Base-by-base conservation (phyloP, 2,113 vertebrate species). In the Delphinus delphis region DNA sequence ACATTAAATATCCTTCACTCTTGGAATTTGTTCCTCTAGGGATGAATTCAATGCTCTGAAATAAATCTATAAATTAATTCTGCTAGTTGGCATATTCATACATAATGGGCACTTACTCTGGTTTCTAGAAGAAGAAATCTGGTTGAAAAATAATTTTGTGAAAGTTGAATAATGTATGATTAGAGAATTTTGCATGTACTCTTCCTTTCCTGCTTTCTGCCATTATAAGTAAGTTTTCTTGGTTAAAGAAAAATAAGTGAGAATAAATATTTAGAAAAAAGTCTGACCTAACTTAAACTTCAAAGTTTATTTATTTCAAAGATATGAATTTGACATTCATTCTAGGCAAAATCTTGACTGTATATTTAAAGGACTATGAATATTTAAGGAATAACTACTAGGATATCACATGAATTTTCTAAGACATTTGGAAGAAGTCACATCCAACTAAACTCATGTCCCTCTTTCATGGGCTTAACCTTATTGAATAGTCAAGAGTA, bases 221-320 rank as follows among this genome's bases (percentile, higher is more conserved):
- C 25, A 80, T 73, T 88, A 92, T 68, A 90, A 76, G 18, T 84
- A 68, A 80, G 21, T 81, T 86, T 58, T 85, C 93, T 92, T 85
- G 70, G 11, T 73, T 85, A 80, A 79, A 79, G 9, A 80, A 41
- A 5, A 70, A 33, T n/a, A 87, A 62, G 62, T 53, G 31, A 55
- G 10, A 93, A 63, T 76, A 79, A 67, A 91, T 89, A 81, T 76
- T 92, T 63, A 88, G n/a, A 55, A 85, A 97, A 70, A 79, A 17
- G 3, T 25, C 65, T 62, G 11, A 74, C 55, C 15, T 80, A 83
- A 67, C 17, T 93, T 71, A 55, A 94, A 85, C 13, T 77, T 94
- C 55, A 20, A 84, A 55, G 21, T 8, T 63, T n/a, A 68, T 47
- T 83, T 71, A 93, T 88, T 89, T 94, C 31, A 89, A 93, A 76